These are phyloP conservation scores for Tethya wilhelma DNA, from an alignment of 37 sponge, comb jelly and placozoan species.

Conservation along the genomic window DNA sequence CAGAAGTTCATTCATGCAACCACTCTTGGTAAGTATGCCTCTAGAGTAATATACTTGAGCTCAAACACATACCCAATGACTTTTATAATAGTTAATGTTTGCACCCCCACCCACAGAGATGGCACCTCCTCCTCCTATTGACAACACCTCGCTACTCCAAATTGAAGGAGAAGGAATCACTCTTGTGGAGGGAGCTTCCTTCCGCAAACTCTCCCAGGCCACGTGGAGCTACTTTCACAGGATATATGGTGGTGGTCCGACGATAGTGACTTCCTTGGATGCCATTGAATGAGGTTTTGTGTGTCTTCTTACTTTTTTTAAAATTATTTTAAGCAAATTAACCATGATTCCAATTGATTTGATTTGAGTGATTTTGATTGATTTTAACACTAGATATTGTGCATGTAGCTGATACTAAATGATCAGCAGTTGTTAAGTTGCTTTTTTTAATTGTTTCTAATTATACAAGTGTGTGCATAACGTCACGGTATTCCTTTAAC, in stretches of 20 bases:
- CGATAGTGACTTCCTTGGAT: conserved; percentile 33
- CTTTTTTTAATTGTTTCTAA: too few species aligned
- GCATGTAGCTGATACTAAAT: too few species aligned
- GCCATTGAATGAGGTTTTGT: neutral
- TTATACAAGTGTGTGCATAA: too few species aligned
- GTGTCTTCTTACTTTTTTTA: neutral
- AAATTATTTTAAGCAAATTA: neutral
- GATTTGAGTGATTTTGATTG: too few species aligned
- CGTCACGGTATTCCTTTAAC: too few species aligned
- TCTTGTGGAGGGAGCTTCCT: conserved; percentile 14
- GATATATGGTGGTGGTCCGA: conserved; percentile 78
- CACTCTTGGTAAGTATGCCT: conserved; percentile 41
- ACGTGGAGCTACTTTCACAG: conserved; percentile 63
- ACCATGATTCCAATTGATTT: too few species aligned
- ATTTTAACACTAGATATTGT: too few species aligned
- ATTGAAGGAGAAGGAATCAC: neutral
- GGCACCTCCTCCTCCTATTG: conserved; percentile 59
- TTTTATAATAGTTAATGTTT: too few species aligned
- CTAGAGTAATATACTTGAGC: neutral
- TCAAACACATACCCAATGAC: too few species aligned
- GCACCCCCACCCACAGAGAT: conserved; percentile 24
- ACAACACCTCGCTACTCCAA: conserved; percentile 54
- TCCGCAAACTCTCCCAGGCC: conserved; percentile 24
- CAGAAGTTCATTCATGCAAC: conserved; percentile 70
- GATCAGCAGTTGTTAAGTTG: too few species aligned